Evolutionary conservation across 1,140 invertebrate genomes (phyloP).

Genomic region (Globodera rostochiensis): DNA sequence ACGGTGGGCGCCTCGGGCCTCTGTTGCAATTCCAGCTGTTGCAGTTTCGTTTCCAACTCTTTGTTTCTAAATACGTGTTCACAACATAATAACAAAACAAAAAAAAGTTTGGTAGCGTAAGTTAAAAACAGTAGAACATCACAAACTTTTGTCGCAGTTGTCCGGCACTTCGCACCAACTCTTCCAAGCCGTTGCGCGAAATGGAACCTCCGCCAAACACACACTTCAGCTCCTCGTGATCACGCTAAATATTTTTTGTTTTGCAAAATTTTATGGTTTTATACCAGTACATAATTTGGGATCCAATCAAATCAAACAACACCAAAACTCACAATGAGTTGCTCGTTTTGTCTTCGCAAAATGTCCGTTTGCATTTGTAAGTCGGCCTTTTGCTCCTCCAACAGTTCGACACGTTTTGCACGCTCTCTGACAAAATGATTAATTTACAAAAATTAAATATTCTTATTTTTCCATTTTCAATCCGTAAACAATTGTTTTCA

Average conservation of each 20-base stretch:
- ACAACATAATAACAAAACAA: too few species aligned
- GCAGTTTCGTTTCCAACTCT: slow-evolving; percentile 24
- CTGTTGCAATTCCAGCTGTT: slow-evolving; percentile 14
- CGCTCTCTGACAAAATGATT: slow-evolving; percentile 30
- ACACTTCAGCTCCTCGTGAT: slow-evolving; percentile 25
- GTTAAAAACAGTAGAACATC: not conserved
- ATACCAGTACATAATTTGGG: not conserved
- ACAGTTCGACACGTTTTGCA: slow-evolving; percentile 25
- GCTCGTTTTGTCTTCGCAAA: slow-evolving; percentile 22
- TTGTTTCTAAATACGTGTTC: slow-evolving; percentile 14
- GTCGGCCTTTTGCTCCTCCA: slow-evolving; percentile 40
- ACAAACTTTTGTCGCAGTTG: not conserved
- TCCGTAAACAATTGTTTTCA: not conserved
- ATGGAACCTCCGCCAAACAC: not conserved
- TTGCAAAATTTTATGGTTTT: not conserved
- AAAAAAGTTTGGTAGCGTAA: too few species aligned
- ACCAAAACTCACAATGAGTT: slow-evolving; percentile 32
- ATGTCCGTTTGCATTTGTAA: slow-evolving; percentile 29
- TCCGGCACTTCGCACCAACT: slow-evolving; percentile 11
- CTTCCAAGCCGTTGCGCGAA: slow-evolving; percentile 9
- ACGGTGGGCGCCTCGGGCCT: slow-evolving; percentile 2
- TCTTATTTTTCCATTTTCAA: not conserved
- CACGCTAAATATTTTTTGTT: not conserved
- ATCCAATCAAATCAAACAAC: slow-evolving; percentile 1
- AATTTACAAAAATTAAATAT: slow-evolving; percentile 5